These are phyloP conservation scores for Azemiops feae DNA, from an alignment of 2,113 vertebrate genomes.

Conservation along the genomic window DNA sequence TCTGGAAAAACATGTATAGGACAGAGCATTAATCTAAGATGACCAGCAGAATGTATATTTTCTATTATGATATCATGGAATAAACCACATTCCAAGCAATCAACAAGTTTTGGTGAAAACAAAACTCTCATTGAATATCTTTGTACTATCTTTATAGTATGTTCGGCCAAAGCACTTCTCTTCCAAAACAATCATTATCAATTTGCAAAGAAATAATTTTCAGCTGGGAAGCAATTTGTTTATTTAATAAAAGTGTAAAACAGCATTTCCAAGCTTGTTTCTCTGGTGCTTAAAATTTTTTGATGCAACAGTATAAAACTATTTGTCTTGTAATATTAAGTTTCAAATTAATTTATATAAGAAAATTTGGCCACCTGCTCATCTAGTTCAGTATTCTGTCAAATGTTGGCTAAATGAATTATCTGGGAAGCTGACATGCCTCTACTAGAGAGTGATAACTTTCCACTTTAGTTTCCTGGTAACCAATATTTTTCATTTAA, in stretches of 20 bases:
- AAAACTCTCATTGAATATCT: background rate
- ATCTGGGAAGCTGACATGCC: background rate
- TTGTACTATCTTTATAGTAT: background rate
- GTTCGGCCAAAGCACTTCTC: background rate
- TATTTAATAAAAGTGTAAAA: background rate
- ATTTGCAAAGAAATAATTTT: background rate
- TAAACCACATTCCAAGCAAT: background rate
- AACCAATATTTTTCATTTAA: background rate
- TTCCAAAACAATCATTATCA: background rate
- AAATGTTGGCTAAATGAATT: background rate
- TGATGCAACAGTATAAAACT: background rate
- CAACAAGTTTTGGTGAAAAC: background rate
- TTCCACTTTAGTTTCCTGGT: background rate
- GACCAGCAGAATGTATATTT: background rate
- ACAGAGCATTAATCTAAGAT: background rate
- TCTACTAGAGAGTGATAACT: background rate
- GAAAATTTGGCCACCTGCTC: background rate
- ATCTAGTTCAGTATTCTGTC: background rate
- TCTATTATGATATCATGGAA: background rate
- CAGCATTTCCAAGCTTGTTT: background rate
- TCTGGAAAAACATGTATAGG: conserved; percentile 61
- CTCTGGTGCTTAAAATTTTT: background rate
- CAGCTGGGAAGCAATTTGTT: background rate
- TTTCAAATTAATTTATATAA: background rate
- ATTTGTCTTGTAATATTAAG: background rate